phyloP scores from a whole-genome alignment of 2,797 vertebrate genomes.

The Anguilla obscura region DNA sequence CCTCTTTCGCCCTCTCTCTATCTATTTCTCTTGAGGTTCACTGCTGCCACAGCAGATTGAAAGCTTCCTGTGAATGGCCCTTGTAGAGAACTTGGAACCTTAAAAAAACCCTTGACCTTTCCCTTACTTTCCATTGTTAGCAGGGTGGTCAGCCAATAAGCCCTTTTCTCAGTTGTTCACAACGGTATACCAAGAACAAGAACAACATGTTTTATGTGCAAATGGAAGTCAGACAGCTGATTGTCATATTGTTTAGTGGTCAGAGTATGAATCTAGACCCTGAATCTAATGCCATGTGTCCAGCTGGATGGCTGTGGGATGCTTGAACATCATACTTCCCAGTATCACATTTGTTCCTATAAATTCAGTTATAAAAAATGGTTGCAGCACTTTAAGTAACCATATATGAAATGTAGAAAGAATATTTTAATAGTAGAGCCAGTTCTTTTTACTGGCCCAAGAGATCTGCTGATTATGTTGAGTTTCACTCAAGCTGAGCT shows the following conservation, averaged over 20 bases:
- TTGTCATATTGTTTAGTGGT: not conserved
- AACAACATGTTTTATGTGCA: not conserved
- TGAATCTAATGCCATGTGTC: not conserved
- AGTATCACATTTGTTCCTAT: not conserved
- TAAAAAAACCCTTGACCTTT: slow-evolving; percentile 22
- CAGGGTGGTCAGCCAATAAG: slow-evolving; percentile 4
- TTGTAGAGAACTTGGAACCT: not conserved
- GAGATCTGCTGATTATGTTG: not conserved
- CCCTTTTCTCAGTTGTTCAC: slow-evolving; percentile 13
- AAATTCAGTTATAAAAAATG: not conserved
- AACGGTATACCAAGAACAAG: not conserved
- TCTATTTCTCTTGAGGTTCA: slow-evolving; percentile 2
- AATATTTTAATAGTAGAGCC: not conserved
- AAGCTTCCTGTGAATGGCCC: slow-evolving; percentile 30
- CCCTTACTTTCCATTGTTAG: not conserved
- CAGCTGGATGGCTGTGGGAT: not conserved
- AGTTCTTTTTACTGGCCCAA: not conserved
- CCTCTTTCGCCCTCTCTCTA: slow-evolving; percentile 25
- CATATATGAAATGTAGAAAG: not conserved
- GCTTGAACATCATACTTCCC: not conserved
- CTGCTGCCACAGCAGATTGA: slow-evolving; percentile 20
- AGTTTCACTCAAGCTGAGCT: not conserved
- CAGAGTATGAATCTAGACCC: not conserved
- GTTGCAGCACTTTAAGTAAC: not conserved
- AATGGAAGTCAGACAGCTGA: not conserved